A percentile compares a stretch with the other conserved stretches of the same genome.
phyloP scores from a whole-genome alignment of 2,888 invertebrate genomes.

The Spatulosminthurus flaviceps region DNA sequence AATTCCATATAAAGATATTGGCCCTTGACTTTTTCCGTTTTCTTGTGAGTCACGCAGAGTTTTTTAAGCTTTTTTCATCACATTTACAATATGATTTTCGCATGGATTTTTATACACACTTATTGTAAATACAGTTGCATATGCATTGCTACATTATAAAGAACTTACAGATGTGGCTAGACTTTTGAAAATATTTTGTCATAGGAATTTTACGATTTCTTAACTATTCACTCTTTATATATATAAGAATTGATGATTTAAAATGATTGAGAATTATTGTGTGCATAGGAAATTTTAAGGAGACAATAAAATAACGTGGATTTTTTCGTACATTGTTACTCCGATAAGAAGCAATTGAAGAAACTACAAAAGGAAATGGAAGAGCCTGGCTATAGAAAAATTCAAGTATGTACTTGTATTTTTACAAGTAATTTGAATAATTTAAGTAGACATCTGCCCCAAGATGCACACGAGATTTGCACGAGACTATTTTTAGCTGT shows the following conservation, averaged over 20 bases:
- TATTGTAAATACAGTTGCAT: neutral
- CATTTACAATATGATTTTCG: neutral
- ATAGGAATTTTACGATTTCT: too few species aligned
- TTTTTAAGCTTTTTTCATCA: conserved; percentile 14
- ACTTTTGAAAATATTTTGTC: too few species aligned
- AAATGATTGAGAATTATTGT: too few species aligned
- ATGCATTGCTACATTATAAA: neutral
- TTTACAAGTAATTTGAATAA: neutral
- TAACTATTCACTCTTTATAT: too few species aligned
- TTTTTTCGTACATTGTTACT: too few species aligned
- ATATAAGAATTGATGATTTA: too few species aligned
- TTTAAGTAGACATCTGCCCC: neutral
- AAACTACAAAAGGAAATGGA: too few species aligned
- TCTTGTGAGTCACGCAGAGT: conserved; percentile 37
- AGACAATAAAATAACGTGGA: too few species aligned
- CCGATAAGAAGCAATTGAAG: too few species aligned
- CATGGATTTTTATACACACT: neutral
- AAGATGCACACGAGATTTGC: neutral
- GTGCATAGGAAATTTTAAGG: too few species aligned
- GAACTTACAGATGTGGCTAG: neutral
- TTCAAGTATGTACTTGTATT: too few species aligned
- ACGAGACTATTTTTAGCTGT: neutral
- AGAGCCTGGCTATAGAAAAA: too few species aligned
- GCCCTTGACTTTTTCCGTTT: conserved; percentile 41
- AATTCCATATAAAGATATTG: conserved; percentile 35